A percentile compares a stretch with the other conserved stretches of the same genome.
phyloP scores from a whole-genome alignment of 2,888 invertebrate genomes.

The Megastigmus dorsalis region DNA sequence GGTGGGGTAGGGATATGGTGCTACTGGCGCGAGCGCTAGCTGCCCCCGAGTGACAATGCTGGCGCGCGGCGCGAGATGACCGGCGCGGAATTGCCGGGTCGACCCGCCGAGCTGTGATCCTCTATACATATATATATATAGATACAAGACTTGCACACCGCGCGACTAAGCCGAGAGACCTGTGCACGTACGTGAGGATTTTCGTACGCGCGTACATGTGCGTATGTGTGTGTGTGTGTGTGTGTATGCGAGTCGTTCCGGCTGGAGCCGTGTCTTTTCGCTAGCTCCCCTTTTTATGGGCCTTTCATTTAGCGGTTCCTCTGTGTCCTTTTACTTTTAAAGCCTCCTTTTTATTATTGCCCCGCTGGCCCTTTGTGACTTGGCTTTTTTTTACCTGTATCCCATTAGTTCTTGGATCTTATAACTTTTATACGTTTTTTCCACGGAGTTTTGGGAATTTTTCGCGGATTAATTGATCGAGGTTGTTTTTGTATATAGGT shows the following conservation, averaged over 20 bases:
- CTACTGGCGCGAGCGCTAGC: constrained; percentile 41
- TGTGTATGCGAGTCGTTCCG: background rate
- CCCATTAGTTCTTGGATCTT: too few relatives aligned
- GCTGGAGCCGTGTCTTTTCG: background rate
- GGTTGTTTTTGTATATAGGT: too few relatives aligned
- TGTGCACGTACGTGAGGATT: background rate
- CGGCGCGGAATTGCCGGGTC: constrained; percentile 11
- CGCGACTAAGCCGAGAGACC: too few relatives aligned
- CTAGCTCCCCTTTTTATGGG: constrained; percentile 18
- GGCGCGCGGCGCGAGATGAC: background rate
- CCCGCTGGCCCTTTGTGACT: too few relatives aligned
- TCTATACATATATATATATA: too few relatives aligned
- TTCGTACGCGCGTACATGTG: background rate
- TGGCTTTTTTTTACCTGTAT: too few relatives aligned
- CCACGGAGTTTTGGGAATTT: too few relatives aligned
- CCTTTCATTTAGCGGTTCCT: constrained; percentile 34
- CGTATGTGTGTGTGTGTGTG: background rate
- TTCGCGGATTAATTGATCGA: too few relatives aligned
- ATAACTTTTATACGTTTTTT: too few relatives aligned
- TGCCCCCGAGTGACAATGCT: constrained; percentile 12
- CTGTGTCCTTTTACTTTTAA: constrained; percentile 14
- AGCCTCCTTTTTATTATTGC: constrained; percentile 31
- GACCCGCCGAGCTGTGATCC: background rate
- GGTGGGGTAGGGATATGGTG: too few relatives aligned
- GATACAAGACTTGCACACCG: too few relatives aligned